Conservation (phyloP, 2,797 vertebrate genomes). For the Capromys pilorides region DNA sequence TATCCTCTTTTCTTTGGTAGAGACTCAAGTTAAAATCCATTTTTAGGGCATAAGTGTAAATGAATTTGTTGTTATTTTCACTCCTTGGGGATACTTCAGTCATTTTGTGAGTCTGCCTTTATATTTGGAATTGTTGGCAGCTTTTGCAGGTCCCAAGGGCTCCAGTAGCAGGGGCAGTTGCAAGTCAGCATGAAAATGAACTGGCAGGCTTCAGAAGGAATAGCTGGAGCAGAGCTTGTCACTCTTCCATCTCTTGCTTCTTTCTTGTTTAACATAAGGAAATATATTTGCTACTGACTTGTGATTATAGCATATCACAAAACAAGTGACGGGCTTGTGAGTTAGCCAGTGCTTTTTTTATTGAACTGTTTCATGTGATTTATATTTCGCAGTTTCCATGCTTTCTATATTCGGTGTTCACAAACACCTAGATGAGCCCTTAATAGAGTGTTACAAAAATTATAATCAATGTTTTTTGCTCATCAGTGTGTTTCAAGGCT, state of each 20-base stretch:
- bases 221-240: slow-evolving; percentile 17
- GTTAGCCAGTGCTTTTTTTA: slow-evolving; percentile 7
- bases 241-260: slow-evolving; percentile 36
- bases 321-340: slow-evolving; percentile 47
- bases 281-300: slow-evolving; percentile 68
- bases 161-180: neutral
- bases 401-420: neutral
- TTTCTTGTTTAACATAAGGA: slow-evolving; percentile 54
- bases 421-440: neutral
- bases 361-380: neutral
- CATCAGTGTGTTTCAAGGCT: neutral
- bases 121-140: slow-evolving; percentile 68
- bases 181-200: neutral
- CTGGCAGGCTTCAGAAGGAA: slow-evolving; percentile 61
- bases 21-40: slow-evolving; percentile 62
- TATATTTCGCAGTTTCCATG: neutral
- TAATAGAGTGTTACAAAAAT: neutral
- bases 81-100: slow-evolving; percentile 73
- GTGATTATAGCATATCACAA: slow-evolving; percentile 64
- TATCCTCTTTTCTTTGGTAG: slow-evolving; percentile 64
- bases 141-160: slow-evolving; percentile 24
- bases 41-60: slow-evolving; percentile 66
- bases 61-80: slow-evolving; percentile 65
- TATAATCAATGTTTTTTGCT: neutral
- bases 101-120: slow-evolving; percentile 72